A percentile compares a stretch with the other conserved stretches of the same genome.
phyloP scores from a whole-genome alignment of 2,888 invertebrate species.

The Pseudoips prasinana region DNA sequence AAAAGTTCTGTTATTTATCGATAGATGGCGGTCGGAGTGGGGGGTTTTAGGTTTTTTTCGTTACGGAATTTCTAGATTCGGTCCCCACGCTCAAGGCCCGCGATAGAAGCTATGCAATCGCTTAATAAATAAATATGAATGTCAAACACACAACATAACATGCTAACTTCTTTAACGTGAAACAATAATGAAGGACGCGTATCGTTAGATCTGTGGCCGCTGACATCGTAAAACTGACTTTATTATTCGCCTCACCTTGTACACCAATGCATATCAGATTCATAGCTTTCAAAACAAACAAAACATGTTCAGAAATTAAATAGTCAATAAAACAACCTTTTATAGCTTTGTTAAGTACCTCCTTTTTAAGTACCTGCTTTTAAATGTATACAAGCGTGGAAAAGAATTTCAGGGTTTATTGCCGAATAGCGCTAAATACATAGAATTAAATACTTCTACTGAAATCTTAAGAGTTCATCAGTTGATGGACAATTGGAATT shows the following conservation, averaged over 20 bases:
- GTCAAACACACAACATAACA: too few species aligned
- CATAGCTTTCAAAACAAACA: conserved; percentile 32
- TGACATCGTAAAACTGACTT: conserved; percentile 26
- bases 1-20: too few species aligned
- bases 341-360: conserved; percentile 5
- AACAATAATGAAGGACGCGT: not conserved
- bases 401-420: conserved; percentile 1
- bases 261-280: conserved; percentile 29
- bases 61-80: too few species aligned
- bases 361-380: conserved; percentile 1
- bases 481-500: too few species aligned
- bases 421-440: not conserved
- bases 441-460: too few species aligned
- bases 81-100: too few species aligned
- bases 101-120: too few species aligned
- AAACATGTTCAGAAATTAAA: conserved; percentile 25
- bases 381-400: not conserved
- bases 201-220: conserved; percentile 3
- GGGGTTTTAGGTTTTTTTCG: too few species aligned
- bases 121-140: too few species aligned
- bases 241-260: conserved; percentile 35
- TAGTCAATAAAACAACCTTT: conserved; percentile 32
- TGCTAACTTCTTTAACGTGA: not conserved
- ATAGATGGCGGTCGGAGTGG: too few species aligned
- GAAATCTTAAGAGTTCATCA: too few species aligned